Evolutionary conservation across 2,113 vertebrate genomes (phyloP), one percentile per base, ranked within the genome.

Genomic region (Albula goreensis): DNA sequence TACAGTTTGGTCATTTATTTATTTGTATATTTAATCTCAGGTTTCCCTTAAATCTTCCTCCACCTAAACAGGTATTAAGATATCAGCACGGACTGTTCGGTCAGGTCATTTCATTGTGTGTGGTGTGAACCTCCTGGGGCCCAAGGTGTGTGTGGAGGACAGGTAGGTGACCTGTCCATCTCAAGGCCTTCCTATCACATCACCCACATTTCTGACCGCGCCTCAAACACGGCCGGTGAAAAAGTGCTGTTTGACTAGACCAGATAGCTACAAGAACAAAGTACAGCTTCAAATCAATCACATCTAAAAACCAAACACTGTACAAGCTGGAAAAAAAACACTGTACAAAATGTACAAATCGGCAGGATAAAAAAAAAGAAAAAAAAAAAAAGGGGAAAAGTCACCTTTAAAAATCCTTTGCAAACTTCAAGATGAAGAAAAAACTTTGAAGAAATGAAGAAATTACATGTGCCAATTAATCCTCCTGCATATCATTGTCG

Each of bases 321-420:
- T 87, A 88, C 88, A 92, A 92, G 78, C 56, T 2, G 48, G 66
- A 66, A 82, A 84, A 78, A 81, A 85, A 7, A 82, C 25, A 85
- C 84, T 85, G 81, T 90, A 89, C 31, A 90, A 87, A 90, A 90
- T 92, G 81, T 91, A 94, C 93, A 92, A 90, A 92, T 85, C 85
- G 89, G 88, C 87, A 90, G 89, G 89, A 88, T 83, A 77, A 90
- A 88, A 78, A 50, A 41, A 19, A 70, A 31, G 87, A 89, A 90
- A 90, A 4, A 57, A 85, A 49, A 79, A 79, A 4, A 19, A 83
- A 57, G 79, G 83, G 50, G 52, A 80, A n/a, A 63, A 50, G 10
- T 49, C 31, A 41, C 1, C 31, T 41, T 41, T 41, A 41, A 41
- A 41, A 41, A 41, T 41, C 31, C 31, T 7, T 53, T 57, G n/a